These are phyloP conservation scores for Neotragus moschatus DNA, from an alignment of 2,113 vertebrate genomes.

Conservation along the genomic window DNA sequence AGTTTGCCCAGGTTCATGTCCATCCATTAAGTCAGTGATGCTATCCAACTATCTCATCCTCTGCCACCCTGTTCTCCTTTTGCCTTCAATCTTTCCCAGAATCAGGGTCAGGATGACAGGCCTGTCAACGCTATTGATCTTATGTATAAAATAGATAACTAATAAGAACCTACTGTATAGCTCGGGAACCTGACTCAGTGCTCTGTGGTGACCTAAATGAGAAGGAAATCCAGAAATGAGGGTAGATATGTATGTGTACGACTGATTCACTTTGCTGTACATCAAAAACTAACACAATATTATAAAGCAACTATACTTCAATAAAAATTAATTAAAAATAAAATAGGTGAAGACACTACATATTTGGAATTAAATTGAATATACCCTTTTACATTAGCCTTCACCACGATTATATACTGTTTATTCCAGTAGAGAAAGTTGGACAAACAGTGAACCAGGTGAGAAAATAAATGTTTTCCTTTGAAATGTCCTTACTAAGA, in stretches of 20 bases:
- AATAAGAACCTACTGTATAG: background rate
- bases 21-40: background rate
- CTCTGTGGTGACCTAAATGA: background rate
- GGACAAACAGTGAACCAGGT: background rate
- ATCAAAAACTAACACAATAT: background rate
- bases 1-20: background rate
- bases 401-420: background rate
- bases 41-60: background rate
- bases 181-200: background rate
- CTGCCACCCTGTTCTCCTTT: background rate
- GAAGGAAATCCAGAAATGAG: background rate
- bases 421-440: background rate
- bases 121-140: background rate
- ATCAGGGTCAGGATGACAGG: fast-evolving
- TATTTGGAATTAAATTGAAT: background rate
- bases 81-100: background rate
- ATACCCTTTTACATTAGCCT: background rate
- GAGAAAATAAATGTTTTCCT: background rate
- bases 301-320: background rate
- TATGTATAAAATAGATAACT: background rate
- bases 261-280: background rate
- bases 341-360: background rate
- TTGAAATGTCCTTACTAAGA: conserved; percentile 9
- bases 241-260: background rate
- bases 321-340: background rate